Base-by-base conservation (phyloP, 2,797 vertebrate species). In the Alauda arvensis region DNA sequence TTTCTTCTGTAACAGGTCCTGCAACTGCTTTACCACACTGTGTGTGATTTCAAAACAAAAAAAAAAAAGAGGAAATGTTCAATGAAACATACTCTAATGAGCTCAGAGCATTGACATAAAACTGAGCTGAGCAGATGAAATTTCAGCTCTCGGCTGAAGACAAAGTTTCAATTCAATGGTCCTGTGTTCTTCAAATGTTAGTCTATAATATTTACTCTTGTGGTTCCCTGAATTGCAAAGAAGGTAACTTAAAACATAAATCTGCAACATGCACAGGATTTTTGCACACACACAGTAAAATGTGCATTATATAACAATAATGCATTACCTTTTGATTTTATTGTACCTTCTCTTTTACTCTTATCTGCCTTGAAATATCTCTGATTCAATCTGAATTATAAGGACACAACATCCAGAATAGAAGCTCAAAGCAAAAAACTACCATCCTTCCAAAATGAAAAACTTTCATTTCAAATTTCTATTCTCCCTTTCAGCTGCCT, bases 111-210 rank as follows among this genome's bases (percentile, higher is more conserved):
- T 25, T 70, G 61, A 25, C 15, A 57, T 31, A 43, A 84, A 87
- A 71, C 33, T 57, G 37, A 92, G 46, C 29, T 55, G 19, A 83
- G n/a, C 70, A 93, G 83, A 91, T 51, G 51, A 66, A 67, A 90
- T 45, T 77, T 66, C 59, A 76, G 26, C 49, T 87, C 25, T 83
- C 59, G 33, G 20, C 10, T 83, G 56, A 80, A 48, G 25, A 77
- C 7, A 21, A 40, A 3, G 74, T 55, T 68, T 77, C 14, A 61
- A 55, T 71, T 79, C 63, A 80, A 37, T 5, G 4, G 16, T 39
- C 67, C 31, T 48, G 34, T 57, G 23, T 53, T 68, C 18, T 67
- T 49, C 37, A 67, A 68, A 69, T 45, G 12, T 46, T 61, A 86
- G 7, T 61, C 28, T 43, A 23, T 21, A 69, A 52, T 76, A 71